A percentile compares a stretch with the other conserved stretches of the same genome.
phyloP scores from a whole-genome alignment of 2,113 vertebrate genomes.

The Acanthisitta chloris region DNA sequence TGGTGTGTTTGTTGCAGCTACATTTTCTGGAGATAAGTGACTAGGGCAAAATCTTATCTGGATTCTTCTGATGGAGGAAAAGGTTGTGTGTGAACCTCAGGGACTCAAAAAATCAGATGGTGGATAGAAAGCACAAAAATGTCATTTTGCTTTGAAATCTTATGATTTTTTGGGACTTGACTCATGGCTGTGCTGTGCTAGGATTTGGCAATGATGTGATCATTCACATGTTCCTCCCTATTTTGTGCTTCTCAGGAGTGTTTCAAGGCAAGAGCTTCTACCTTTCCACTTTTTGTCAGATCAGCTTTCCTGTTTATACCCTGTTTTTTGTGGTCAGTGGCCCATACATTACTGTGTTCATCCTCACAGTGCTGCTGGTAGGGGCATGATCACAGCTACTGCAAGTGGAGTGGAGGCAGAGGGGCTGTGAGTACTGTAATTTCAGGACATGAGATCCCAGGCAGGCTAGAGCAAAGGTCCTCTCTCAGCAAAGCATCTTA shows the following conservation, averaged over 20 bases:
- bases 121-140: not conserved
- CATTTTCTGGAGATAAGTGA: not conserved
- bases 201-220: not conserved
- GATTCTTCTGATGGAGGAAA: not conserved
- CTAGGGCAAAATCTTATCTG: not conserved
- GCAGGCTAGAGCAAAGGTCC: not conserved
- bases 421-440: not conserved
- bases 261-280: not conserved
- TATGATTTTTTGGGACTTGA: not conserved
- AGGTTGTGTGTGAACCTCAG: not conserved
- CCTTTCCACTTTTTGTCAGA: not conserved
- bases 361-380: not conserved
- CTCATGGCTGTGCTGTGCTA: not conserved
- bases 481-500: not conserved
- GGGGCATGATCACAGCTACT: not conserved
- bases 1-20: not conserved
- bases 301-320: not conserved
- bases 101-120: not conserved
- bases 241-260: not conserved
- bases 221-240: not conserved
- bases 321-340: not conserved
- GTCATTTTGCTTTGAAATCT: not conserved
- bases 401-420: not conserved
- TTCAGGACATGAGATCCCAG: rapidly evolving
- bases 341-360: not conserved